Conservation (phyloP, 1,140 invertebrate species). For the Drosophila bipectinata region DNA sequence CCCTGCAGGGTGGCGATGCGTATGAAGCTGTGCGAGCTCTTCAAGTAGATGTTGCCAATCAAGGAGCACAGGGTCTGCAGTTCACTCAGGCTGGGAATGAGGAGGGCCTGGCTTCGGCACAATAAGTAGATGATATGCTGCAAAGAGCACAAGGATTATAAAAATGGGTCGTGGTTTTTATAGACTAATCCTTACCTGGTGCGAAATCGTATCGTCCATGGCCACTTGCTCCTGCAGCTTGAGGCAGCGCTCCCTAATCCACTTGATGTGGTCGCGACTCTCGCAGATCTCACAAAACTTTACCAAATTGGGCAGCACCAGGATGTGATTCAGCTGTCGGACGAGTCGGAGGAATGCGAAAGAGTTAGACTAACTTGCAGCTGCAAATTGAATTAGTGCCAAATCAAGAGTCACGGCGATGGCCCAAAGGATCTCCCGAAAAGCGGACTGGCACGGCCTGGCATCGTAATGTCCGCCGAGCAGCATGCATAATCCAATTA, state of each 20-base stretch:
- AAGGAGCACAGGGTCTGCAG: slow-evolving; percentile 71
- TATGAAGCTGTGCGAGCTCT: slow-evolving; percentile 85
- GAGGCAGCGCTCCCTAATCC: slow-evolving; percentile 79
- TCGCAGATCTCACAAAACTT: slow-evolving; percentile 83
- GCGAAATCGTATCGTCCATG: slow-evolving; percentile 83
- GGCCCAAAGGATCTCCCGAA: slow-evolving; percentile 34
- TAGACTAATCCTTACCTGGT: slow-evolving; percentile 58
- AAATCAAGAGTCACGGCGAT: slow-evolving; percentile 15
- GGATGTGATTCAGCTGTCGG: slow-evolving; percentile 72
- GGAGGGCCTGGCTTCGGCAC: slow-evolving; percentile 78
- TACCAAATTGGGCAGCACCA: slow-evolving; percentile 79
- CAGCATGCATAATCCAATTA: slow-evolving; percentile 57
- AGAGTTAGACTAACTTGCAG: slow-evolving; percentile 46
- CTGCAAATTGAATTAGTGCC: slow-evolving; percentile 45
- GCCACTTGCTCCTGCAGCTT: slow-evolving; percentile 78
- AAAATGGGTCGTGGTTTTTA: too few species aligned
- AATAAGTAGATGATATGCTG: slow-evolving; percentile 83
- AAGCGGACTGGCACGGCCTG: slow-evolving; percentile 24
- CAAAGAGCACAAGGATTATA: not conserved
- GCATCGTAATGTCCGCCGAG: slow-evolving; percentile 31
- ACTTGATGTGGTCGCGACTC: slow-evolving; percentile 82
- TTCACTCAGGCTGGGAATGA: slow-evolving; percentile 75
- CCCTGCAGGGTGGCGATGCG: slow-evolving; percentile 90
- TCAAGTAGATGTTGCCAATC: slow-evolving; percentile 85
- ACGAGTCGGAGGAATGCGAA: slow-evolving; percentile 24